phyloP scores from a whole-genome alignment of 2,113 vertebrate genomes.

The Xiphophorus hellerii region DNA sequence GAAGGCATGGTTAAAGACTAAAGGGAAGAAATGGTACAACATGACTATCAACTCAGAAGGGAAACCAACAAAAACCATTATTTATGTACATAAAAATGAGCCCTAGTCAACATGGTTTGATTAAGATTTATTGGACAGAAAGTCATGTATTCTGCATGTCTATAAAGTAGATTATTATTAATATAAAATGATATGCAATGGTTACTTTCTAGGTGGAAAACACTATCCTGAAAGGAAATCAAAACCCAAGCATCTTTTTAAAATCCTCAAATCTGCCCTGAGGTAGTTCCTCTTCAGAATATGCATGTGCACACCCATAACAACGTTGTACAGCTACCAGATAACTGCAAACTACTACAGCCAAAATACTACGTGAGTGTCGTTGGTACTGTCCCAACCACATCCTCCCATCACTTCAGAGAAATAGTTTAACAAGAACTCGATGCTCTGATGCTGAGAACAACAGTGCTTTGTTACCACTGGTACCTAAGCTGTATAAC shows the following conservation, averaged over 20 bases:
- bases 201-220: too few species aligned
- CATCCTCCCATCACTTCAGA: slow-evolving; percentile 63
- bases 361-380: slow-evolving; percentile 43
- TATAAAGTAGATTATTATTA: background rate
- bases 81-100: too few species aligned
- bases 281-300: background rate
- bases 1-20: background rate
- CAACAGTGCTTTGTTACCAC: slow-evolving; percentile 16
- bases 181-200: too few species aligned
- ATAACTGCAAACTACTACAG: slow-evolving; percentile 3
- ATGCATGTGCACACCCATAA: background rate
- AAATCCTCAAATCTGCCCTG: background rate
- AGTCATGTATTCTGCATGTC: background rate
- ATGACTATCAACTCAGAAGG: background rate
- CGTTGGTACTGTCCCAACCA: slow-evolving; percentile 50
- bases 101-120: background rate
- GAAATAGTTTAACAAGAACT: slow-evolving; percentile 39
- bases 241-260: too few species aligned
- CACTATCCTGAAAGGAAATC: too few species aligned
- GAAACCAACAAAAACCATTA: background rate
- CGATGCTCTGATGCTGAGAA: slow-evolving; percentile 17
- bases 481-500: background rate
- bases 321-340: background rate
- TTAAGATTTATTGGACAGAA: background rate
- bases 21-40: background rate